These are phyloP conservation scores for Drosophila phalerata DNA, from an alignment of 2,888 invertebrate species.

Conservation along the genomic window DNA sequence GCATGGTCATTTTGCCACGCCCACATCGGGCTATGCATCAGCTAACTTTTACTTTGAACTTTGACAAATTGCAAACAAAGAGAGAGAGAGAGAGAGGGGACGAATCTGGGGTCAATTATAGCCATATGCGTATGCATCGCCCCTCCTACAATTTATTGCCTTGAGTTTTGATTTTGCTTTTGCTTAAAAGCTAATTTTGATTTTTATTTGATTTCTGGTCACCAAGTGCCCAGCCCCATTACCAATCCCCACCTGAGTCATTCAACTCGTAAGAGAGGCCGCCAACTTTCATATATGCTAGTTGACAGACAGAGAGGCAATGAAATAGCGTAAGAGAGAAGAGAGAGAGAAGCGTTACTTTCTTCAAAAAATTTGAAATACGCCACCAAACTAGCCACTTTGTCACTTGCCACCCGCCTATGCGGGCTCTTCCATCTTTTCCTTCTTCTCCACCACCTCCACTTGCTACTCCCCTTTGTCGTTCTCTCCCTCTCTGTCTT, in stretches of 20 bases:
- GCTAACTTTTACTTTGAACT: slow-evolving; percentile 64
- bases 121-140: slow-evolving; percentile 17
- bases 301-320: not conserved
- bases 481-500: not conserved
- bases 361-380: slow-evolving; percentile 73
- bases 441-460: too few relatives aligned
- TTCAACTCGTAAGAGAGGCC: slow-evolving; percentile 59
- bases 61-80: slow-evolving; percentile 41
- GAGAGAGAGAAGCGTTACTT: slow-evolving; percentile 50
- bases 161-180: slow-evolving; percentile 28
- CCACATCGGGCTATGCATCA: slow-evolving; percentile 13
- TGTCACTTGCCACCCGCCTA: slow-evolving; percentile 37
- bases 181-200: slow-evolving; percentile 45
- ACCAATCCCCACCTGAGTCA: slow-evolving; percentile 65
- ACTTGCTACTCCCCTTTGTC: not conserved
- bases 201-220: slow-evolving; percentile 66
- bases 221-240: slow-evolving; percentile 30
- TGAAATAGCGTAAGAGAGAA: not conserved
- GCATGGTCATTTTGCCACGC: slow-evolving; percentile 51
- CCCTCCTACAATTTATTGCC: slow-evolving; percentile 49
- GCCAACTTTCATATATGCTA: slow-evolving; percentile 60
- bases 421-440: not conserved
- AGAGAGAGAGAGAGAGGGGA: too few relatives aligned
- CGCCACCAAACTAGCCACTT: slow-evolving; percentile 22
- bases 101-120: slow-evolving; percentile 21